Base-by-base conservation (phyloP, 2,113 vertebrate genomes). In the Tragelaphus imberbis region DNA sequence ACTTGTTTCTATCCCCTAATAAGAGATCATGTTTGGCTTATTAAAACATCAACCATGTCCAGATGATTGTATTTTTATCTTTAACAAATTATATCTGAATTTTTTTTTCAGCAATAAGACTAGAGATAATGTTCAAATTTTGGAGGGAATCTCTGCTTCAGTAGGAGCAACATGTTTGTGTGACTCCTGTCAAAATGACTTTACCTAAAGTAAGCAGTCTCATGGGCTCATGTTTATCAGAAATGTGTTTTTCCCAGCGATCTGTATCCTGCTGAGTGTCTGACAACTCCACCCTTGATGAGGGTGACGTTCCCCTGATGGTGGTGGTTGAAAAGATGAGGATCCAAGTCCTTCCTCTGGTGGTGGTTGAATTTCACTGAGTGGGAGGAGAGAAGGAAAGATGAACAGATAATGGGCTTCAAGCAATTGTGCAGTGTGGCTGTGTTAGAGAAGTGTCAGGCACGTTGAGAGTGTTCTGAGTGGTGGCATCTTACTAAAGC, bases 141-240 rank as follows among this genome's bases (percentile, higher is more conserved):
- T 97, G 88, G 91, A 98, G 97, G 95, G 82, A 63, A 88, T 95
- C 97, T 96, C 97, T 98, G 96, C 93, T 98, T 96, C 90, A 97
- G 84, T 91, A 94, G 95, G 96, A 84, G 25, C 75, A 97, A 97
- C 96, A 96, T 97, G 96, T 98, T 98, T 98, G 51, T 98, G 94
- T 97, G 97, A 91, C 95, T 98, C 96, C 92, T 97, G 86, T 96
- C 94, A 96, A 98, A 97, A 89, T 97, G 98, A 93, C 97, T 98
- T 98, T 97, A 92, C 97, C 97, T 98, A 97, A 94, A 90, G 93
- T 97, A 90, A 87, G 95, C 97, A 97, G 85, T 85, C 96, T 97
- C 92, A 80, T 95, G 96, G 98, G 97, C 95, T 98, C 97, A 55
- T 97, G 98, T 95, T 98, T 96, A 93, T 85, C 97, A 86, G 84